Base-by-base conservation (phyloP, 2,113 vertebrate genomes). In the Craseonycteris thonglongyai region DNA sequence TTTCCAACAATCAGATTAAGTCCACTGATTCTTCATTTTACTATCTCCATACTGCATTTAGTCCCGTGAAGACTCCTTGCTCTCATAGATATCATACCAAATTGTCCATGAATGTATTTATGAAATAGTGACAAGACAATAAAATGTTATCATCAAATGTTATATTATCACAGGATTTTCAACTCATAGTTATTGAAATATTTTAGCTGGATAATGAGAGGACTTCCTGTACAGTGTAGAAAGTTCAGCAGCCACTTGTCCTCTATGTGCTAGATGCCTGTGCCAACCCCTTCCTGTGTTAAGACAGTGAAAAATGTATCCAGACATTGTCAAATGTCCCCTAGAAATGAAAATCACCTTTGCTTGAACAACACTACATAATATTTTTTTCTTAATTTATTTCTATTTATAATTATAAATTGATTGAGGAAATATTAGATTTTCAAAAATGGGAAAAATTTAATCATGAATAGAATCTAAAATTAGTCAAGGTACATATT, bases 381-480 rank as follows among this genome's bases (percentile, higher is more conserved):
- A 22, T 45, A 61, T 9, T 0, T 54, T 83, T 49, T 54, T 42
- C 26, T 59, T 65, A 86, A 76, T 47, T 72, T 33, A 83, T 54
- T 83, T 83, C 6, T 80, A 2, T 51, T 35, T 18, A 80, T 66
- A 71, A 40, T 2, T 54, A 2, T 2, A 71, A 76, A 80, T 54
- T 81, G 4, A 65, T 28, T 78, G 35, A 83, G 9, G 26, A 83
- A 92, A 84, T 10, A 54, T 6, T 68, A 90, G 1, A 33, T 65
- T 69, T 74, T 35, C 3, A 38, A 72, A 84, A 82, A 22, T 19
- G 63, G 68, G 59, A 66, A 5, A 65, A 88, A 68, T 66, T 66
- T 68, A 92, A 90, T 81, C 13, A 51, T 9, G 35, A 5, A 74
- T 16, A 30, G 21, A 79, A 75, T 81, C 22, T 19, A 94, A 84